phyloP scores from a whole-genome alignment of 2,113 vertebrate genomes.

The Synchiropus splendidus region DNA sequence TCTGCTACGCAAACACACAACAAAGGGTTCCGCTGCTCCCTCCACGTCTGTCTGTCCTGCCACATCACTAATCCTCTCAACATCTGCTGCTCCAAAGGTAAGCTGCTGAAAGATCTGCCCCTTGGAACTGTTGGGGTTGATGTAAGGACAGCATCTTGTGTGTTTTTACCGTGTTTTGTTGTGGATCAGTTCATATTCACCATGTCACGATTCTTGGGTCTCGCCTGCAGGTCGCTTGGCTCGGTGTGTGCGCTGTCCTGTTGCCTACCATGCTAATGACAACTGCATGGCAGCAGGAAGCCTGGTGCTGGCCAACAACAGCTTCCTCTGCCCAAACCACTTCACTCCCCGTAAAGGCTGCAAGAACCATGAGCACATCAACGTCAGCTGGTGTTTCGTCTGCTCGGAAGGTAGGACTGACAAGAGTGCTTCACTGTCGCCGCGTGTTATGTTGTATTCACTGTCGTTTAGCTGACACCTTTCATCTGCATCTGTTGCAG shows the following conservation, averaged over 20 bases:
- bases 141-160: too few relatives aligned
- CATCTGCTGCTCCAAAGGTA: constrained; percentile 86
- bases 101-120: constrained; percentile 16
- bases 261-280: constrained; percentile 94
- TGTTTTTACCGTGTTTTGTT: too few relatives aligned
- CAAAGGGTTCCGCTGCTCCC: constrained; percentile 90
- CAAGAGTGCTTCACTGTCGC: too few relatives aligned
- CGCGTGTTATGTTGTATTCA: too few relatives aligned
- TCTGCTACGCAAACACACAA: constrained; percentile 78
- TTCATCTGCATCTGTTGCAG: too few relatives aligned
- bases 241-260: constrained; percentile 95
- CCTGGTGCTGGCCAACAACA: constrained; percentile 90
- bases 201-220: background rate
- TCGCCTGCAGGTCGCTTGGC: constrained; percentile 79
- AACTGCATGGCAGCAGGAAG: constrained; percentile 95
- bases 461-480: too few relatives aligned
- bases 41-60: constrained; percentile 92
- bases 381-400: constrained; percentile 99
- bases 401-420: constrained; percentile 86
- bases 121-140: too few relatives aligned
- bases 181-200: too few relatives aligned
- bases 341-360: constrained; percentile 89
- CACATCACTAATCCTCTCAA: constrained; percentile 84
- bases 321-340: constrained; percentile 96
- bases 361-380: constrained; percentile 96